Evolutionary conservation across 2,113 vertebrate genomes (phyloP).

Genomic region (Eretmochelys imbricata): DNA sequence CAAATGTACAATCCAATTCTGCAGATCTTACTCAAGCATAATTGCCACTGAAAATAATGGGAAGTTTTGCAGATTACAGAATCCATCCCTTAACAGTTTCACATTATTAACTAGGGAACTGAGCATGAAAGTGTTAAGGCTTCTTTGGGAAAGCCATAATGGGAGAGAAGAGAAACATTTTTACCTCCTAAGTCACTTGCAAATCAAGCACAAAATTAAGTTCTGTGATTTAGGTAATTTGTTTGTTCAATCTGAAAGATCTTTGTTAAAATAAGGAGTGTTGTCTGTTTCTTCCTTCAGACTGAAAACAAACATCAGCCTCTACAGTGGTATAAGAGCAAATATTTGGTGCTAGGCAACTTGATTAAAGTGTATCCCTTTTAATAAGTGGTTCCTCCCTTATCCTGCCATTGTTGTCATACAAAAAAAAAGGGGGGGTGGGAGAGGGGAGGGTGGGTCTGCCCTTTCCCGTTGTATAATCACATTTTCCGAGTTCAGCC

Average conservation of each 20-base stretch:
- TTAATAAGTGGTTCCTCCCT: constrained; percentile 68
- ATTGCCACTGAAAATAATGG: neutral
- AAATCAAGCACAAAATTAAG: neutral
- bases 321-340: constrained; percentile 30
- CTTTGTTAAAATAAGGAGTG: constrained; percentile 57
- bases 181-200: constrained; percentile 17
- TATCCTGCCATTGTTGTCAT: constrained; percentile 76
- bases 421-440: constrained; percentile 11
- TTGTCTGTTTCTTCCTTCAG: constrained; percentile 44
- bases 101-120: neutral
- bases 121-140: constrained; percentile 51
- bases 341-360: constrained; percentile 54
- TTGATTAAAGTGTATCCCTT: constrained; percentile 69
- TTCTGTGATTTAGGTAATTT: constrained; percentile 37
- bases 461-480: constrained; percentile 66
- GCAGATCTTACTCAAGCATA: constrained; percentile 1
- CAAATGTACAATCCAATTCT: neutral
- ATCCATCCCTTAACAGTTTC: neutral
- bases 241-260: constrained; percentile 38
- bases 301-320: constrained; percentile 67
- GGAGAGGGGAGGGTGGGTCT: neutral
- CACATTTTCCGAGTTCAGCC: constrained; percentile 66
- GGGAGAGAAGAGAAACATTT: neutral
- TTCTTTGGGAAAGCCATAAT: neutral
- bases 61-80: neutral